Conservation (phyloP, 2,797 vertebrate genomes). For the Pantherophis vulpinus region DNA sequence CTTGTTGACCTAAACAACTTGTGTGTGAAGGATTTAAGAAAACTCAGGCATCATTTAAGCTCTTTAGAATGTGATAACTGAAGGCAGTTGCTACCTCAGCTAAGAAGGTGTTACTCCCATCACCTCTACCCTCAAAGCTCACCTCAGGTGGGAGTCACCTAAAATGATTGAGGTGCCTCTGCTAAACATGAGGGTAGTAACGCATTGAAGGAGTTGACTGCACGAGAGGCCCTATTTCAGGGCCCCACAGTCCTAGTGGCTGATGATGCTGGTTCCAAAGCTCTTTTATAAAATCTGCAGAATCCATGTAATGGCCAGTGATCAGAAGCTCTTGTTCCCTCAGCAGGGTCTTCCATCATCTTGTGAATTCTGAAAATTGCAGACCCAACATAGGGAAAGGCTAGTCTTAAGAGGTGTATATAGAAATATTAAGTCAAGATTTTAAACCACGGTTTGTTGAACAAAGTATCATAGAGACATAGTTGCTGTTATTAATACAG, state of each 20-base stretch:
- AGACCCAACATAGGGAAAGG: not conserved
- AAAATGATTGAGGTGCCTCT: not conserved
- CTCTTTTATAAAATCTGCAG: not conserved
- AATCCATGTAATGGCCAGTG: not conserved
- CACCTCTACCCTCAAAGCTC: not conserved
- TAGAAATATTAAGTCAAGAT: not conserved
- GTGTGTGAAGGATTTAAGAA: conserved; percentile 41
- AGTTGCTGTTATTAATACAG: not conserved
- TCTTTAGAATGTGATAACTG: conserved; percentile 7
- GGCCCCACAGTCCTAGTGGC: not conserved
- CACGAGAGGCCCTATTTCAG: not conserved
- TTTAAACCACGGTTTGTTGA: not conserved
- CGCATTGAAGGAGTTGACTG: not conserved
- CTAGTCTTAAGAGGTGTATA: not conserved
- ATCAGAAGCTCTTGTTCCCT: not conserved
- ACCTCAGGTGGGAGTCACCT: not conserved
- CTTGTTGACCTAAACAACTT: conserved; percentile 31
- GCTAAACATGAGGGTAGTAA: not conserved
- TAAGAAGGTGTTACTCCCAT: conserved; percentile 6
- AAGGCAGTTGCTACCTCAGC: not conserved
- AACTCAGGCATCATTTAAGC: not conserved
- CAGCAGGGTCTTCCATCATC: not conserved
- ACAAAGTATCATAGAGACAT: not conserved
- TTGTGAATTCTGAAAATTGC: not conserved
- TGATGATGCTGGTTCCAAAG: not conserved